phyloP scores from a whole-genome alignment of 1,140 invertebrate species.

The Nymphalis io region DNA sequence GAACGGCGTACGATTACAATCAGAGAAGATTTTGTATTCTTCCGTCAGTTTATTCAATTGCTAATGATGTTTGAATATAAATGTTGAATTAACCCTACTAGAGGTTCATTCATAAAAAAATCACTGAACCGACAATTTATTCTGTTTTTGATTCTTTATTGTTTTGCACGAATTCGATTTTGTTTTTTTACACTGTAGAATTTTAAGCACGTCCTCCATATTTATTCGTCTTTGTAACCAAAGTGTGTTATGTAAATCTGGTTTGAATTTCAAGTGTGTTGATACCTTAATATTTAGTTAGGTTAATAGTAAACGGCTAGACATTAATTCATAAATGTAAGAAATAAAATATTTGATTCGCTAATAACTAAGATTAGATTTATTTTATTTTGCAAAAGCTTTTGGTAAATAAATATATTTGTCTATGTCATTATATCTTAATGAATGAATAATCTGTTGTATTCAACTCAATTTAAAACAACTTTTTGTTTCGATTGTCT shows the following conservation, averaged over 20 bases:
- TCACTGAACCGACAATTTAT: not conserved
- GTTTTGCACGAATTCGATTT: constrained; percentile 24
- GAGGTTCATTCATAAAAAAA: constrained; percentile 28
- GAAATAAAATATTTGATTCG: no score
- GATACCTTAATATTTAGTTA: not conserved
- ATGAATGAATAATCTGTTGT: no score
- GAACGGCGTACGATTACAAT: constrained; percentile 9
- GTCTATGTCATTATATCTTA: no score
- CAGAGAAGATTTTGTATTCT: constrained; percentile 6
- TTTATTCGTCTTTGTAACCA: constrained; percentile 28
- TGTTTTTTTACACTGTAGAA: constrained; percentile 13
- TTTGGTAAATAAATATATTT: no score
- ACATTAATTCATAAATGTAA: no score
- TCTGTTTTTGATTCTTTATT: not conserved
- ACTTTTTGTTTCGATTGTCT: no score
- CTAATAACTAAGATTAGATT: no score
- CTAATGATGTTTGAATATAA: constrained; percentile 13
- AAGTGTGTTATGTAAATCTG: not conserved
- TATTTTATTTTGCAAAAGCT: no score
- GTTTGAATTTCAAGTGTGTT: constrained; percentile 5
- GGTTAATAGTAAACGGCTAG: no score
- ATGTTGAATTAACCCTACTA: not conserved
- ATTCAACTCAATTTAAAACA: no score
- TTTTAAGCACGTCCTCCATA: constrained; percentile 32
- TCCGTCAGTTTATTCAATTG: constrained; percentile 2